These are phyloP conservation scores for Oncopodura yosiiana DNA, from an alignment of 1,140 invertebrate species.

Conservation along the genomic window DNA sequence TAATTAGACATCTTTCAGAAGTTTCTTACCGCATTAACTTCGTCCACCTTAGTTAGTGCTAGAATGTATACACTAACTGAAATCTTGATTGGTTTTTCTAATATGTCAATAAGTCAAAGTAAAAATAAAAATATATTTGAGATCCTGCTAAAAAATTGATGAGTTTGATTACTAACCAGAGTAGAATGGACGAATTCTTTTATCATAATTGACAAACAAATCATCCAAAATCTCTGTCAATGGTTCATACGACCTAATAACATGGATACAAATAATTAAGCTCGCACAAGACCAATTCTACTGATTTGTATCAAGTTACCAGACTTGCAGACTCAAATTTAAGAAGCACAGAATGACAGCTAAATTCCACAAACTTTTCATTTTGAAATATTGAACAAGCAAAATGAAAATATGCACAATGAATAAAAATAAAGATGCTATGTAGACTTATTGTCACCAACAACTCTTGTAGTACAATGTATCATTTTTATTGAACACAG, in stretches of 20 bases:
- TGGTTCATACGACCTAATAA: not conserved
- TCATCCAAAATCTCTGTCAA: slow-evolving; percentile 10
- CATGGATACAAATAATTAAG: not conserved
- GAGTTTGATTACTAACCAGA: slow-evolving; percentile 4
- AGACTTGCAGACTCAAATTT: too few relatives aligned
- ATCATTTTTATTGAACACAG: too few relatives aligned
- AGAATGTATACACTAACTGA: not conserved
- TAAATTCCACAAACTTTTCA: not conserved
- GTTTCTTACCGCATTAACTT: slow-evolving; percentile 9
- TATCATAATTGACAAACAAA: slow-evolving; percentile 1
- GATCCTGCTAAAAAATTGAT: not conserved
- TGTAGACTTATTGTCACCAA: too few relatives aligned
- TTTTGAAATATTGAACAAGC: not conserved
- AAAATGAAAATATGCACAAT: not conserved
- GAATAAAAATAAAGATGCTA: not conserved
- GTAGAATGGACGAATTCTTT: slow-evolving; percentile 9
- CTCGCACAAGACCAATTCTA: not conserved
- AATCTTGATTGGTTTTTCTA: slow-evolving; percentile 9
- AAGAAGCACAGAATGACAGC: not conserved
- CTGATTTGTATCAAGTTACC: too few relatives aligned
- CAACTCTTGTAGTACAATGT: too few relatives aligned
- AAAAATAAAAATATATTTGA: too few relatives aligned
- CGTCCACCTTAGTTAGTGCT: slow-evolving; percentile 8
- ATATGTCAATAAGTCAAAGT: too few relatives aligned
- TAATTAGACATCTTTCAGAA: not conserved